A percentile compares a stretch with the other conserved stretches of the same genome.
Conservation (phyloP, 2,888 invertebrate species). For the Xestoiulus laeticollis region DNA sequence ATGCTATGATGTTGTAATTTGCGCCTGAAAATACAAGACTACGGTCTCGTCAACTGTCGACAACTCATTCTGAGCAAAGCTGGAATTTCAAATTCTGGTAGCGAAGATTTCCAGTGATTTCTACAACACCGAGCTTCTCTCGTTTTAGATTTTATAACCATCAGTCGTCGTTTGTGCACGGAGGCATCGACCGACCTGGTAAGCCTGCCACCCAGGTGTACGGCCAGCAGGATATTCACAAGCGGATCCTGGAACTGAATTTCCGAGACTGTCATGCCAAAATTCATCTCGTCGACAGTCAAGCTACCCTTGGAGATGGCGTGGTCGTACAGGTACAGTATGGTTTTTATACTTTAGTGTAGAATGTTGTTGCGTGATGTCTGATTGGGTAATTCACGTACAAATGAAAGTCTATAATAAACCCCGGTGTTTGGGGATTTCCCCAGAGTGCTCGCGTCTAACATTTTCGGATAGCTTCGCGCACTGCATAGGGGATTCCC, state of each 20-base stretch:
- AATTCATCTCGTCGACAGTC: slow-evolving; percentile 95
- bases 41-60: background rate
- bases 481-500: too few relatives aligned
- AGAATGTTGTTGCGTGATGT: too few relatives aligned
- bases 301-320: slow-evolving; percentile 90
- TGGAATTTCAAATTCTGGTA: background rate
- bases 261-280: slow-evolving; percentile 98
- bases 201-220: slow-evolving; percentile 66
- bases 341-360: too few relatives aligned
- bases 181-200: slow-evolving; percentile 83
- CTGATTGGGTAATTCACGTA: too few relatives aligned
- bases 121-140: too few relatives aligned
- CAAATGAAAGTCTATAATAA: too few relatives aligned
- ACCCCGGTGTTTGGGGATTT: too few relatives aligned
- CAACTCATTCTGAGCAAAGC: background rate
- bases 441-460: too few relatives aligned
- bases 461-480: too few relatives aligned
- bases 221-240: slow-evolving; percentile 78
- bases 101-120: too few relatives aligned
- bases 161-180: slow-evolving; percentile 95
- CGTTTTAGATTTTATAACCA: slow-evolving; percentile 88
- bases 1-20: slow-evolving; percentile 57
- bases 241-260: slow-evolving; percentile 92
- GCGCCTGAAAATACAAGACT: slow-evolving; percentile 54
- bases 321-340: slow-evolving; percentile 84